Base-by-base conservation (phyloP, 2,797 vertebrate species). In the Scleropages formosus region DNA sequence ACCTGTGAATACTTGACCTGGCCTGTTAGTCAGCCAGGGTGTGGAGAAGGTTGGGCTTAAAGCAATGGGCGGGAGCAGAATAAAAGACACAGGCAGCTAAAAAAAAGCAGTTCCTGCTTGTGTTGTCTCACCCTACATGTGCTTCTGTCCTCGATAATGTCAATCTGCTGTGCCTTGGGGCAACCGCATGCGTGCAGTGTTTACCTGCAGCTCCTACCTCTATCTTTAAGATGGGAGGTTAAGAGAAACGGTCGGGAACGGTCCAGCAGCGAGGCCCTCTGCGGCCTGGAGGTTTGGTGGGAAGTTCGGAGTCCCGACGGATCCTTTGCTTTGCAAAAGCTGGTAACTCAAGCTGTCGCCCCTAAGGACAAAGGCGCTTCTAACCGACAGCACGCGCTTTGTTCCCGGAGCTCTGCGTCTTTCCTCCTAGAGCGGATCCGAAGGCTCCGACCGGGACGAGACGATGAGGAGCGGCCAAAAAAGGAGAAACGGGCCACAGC, bases 1-100 rank as follows among this genome's bases (percentile, higher is more conserved):
- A 56, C 75, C 75, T 47, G 22, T 18, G 27, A 24, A 31, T 53
- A 44, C 20, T 16, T 76, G 53, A 76, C 68, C 75, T 64, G 75
- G 27, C 71, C 46, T 76, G 74, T 68, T 69, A 46, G n/a, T 1
- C 16, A 15, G 56, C 26, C 39, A 26, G 15, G 20, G 8, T 8
- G 39, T 39, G 58, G 68, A 47, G 68, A 49, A 75, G 49, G 47
- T 61, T 61, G 61, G 18, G 53, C 74, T 75, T 47, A 44, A 53
- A 49, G n/a, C 46, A 49, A 31, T 46, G 64, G 74, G 74, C 22
- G 39, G 56, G 56, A 39, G 60, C 69, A 72, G 10, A 9, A 6
- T 9, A n/a, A n/a, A n/a, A 13, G 13, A 53, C n/a, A n/a, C n/a
- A n/a, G n/a, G n/a, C n/a, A n/a, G 49, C 51, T 49, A 10, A 51